Evolutionary conservation across 2,113 vertebrate genomes (phyloP), one percentile per base, ranked within the genome.

Genomic region (Prochilodus magdalenae): DNA sequence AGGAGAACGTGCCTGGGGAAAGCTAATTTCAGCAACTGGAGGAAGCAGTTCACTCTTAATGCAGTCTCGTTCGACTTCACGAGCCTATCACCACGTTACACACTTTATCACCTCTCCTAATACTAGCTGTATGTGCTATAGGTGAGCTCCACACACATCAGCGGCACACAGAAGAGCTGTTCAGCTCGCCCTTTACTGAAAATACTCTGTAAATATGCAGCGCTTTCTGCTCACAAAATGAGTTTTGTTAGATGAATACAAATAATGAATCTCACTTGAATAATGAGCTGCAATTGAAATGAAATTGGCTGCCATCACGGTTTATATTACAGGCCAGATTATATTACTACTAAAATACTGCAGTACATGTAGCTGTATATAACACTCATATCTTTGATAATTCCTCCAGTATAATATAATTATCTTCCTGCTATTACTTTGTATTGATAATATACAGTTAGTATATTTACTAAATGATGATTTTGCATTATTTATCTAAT

Each of bases 31-130:
- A 79, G 44, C 47, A 33, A 5, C 7, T 26, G n/a, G 49, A 69
- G 51, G 18, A 75, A 81, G 80, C 60, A 75, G 18, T 40, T 74
- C 60, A 60, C 57, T 81, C 0, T 74, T 81, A 67, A 66, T 74
- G 47, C 63, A 77, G 20, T 73, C 18, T 44, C 59, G 57, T 82
- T 63, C 59, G 26, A 67, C 55, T 80, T 53, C 30, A 33, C 26
- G 6, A 47, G 6, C 67, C 73, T 20, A 51, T 44, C 57, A 26
- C 2, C 53, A 2, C 13, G 13, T 20, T 63, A 33, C 29, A 55
- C 44, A 22, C 22, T 73, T 59, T 59, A 81, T 75, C 49, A 57
- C 26, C 36, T 24, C 2, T 22, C 36, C 29, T 53, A 67, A 44
- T 36, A 59, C 24, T 7, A 24, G 11, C 29, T 22, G 6, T 26